Percentiles rank a stretch among this genome's conserved stretches.
phyloP scores from a whole-genome alignment of 2,888 invertebrate genomes.

The Eudasyphora cyanicolor region DNA sequence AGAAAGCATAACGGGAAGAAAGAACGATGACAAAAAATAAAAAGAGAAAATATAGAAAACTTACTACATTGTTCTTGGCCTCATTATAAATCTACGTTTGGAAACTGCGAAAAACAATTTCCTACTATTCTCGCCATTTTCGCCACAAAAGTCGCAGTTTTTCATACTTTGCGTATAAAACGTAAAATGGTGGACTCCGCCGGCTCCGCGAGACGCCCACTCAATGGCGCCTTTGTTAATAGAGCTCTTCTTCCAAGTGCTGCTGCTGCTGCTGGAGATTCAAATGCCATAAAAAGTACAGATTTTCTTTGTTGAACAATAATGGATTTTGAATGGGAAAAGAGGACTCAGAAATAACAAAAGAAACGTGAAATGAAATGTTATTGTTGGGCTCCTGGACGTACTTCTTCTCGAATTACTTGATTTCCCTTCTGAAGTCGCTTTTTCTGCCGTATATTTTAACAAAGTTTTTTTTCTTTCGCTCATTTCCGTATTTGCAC shows the following conservation, averaged over 20 bases:
- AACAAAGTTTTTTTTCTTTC: background rate
- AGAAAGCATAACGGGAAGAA: background rate
- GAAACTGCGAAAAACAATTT: constrained; percentile 34
- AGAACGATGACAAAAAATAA: background rate
- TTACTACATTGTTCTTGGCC: constrained; percentile 12
- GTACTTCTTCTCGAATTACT: constrained; percentile 1
- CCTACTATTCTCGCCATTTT: constrained; percentile 31
- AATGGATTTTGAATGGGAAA: constrained; percentile 13
- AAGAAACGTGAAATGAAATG: background rate
- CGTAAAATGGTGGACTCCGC: too few relatives aligned
- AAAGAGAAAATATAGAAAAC: background rate
- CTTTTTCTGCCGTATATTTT: background rate
- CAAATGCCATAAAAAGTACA: background rate
- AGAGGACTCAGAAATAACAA: background rate
- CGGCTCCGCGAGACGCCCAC: too few relatives aligned
- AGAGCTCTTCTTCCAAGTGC: background rate
- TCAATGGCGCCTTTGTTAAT: constrained; percentile 47
- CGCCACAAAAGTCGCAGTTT: background rate
- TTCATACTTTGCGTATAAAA: too few relatives aligned
- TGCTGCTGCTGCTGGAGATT: background rate
- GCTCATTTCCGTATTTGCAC: background rate
- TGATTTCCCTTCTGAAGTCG: background rate
- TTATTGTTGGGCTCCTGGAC: background rate
- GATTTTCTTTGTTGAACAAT: constrained; percentile 23
- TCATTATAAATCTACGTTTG: background rate